Percentiles rank a stretch among this genome's conserved stretches.
Evolutionary conservation across 64 coral and sea anemone species (phyloP).

Genomic region (Montipora cactus): DNA sequence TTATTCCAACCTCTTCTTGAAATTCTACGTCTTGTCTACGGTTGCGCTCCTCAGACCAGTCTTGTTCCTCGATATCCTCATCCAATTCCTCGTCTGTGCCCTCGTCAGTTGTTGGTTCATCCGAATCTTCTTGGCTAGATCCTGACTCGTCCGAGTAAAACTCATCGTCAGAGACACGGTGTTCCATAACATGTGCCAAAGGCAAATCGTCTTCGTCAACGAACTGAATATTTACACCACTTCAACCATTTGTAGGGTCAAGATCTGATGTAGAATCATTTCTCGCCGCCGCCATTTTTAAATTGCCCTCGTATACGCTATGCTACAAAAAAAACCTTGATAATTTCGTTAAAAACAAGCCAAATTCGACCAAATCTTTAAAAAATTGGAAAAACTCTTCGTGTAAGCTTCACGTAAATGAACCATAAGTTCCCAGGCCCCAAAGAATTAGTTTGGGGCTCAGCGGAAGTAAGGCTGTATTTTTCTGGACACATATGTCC

Average conservation of each 20-base stretch:
- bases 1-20: too few species aligned
- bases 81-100: too few species aligned
- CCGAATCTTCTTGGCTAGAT: neutral
- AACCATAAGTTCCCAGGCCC: neutral
- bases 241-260: neutral
- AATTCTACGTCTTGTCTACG: too few species aligned
- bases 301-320: neutral
- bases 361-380: constrained; percentile 7
- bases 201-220: too few species aligned
- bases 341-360: neutral
- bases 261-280: constrained; percentile 2
- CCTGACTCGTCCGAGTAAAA: neutral
- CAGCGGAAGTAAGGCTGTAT: neutral
- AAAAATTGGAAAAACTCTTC: neutral
- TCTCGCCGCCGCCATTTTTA: constrained; percentile 8
- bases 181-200: neutral
- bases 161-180: neutral
- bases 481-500: neutral
- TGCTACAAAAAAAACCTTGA: neutral
- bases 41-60: neutral
- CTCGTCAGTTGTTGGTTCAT: too few species aligned
- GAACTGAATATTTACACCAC: neutral
- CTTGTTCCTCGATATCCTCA: neutral
- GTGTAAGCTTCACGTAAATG: neutral
- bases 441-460: neutral